Base-by-base conservation (phyloP, 2,888 invertebrate genomes). In the Acronicta psi region DNA sequence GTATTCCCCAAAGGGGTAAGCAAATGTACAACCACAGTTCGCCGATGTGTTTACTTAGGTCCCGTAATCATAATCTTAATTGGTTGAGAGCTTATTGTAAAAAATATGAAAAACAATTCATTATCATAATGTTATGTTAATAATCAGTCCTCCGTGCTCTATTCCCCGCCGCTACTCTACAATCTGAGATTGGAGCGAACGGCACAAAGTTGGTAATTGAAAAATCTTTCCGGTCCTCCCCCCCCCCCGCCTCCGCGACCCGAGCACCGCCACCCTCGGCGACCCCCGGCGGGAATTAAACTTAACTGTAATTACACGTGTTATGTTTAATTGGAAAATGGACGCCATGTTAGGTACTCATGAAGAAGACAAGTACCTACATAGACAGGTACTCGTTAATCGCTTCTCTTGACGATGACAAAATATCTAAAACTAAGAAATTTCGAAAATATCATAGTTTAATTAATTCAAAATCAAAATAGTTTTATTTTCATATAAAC, bases 121-220 rank as follows among this genome's bases (percentile, higher is more conserved):
- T n/a, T n/a, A n/a, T n/a, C n/a, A n/a, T n/a, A n/a, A n/a, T n/a
- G n/a, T n/a, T n/a, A n/a, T n/a, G n/a, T n/a, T n/a, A n/a, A n/a
- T n/a, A n/a, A n/a, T 34, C 34, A n/a, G 34, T 6, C 34, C 34
- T n/a, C 5, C 5, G 9, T 1, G n/a, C 43, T 66, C 63, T 80
- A 57, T 72, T 16, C 7, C 20, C 34, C 29, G 16, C 11, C 55
- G 71, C 63, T 88, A 72, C 81, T 86, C 91, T 91, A 78, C 80
- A 75, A 65, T 54, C 79, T 75, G 85, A 89, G 92, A 91, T 90
- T 90, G 90, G 87, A 91, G 89, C 87, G 84, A 81, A 79, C 85
- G 87, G 90, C 88, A 90, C 89, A 89, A 90, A 92, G 88, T 92
- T 90, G 87, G 91, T 92, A 92, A 92, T 92, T 92, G 92, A 92